Conservation (phyloP, 2,797 vertebrate genomes). For the Kryptolebias ocellatus region DNA sequence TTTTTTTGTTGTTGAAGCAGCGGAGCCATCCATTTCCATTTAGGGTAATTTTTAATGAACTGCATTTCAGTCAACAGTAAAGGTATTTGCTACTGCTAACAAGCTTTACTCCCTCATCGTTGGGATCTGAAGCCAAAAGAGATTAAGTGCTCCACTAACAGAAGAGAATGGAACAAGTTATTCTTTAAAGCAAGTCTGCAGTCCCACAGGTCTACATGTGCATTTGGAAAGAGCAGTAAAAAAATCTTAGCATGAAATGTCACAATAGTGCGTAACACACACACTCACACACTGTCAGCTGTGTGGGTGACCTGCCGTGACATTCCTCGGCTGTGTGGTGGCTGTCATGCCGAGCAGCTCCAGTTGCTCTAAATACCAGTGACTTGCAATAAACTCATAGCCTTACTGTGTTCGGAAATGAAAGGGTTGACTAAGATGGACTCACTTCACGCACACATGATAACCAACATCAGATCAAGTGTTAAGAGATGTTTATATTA, state of each 20-base stretch:
- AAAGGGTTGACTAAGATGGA: slow-evolving; percentile 20
- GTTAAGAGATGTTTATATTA: slow-evolving; percentile 24
- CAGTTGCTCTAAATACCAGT: slow-evolving; percentile 72
- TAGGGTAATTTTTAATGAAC: slow-evolving; percentile 62
- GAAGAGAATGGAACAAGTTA: slow-evolving; percentile 59
- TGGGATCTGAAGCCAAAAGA: slow-evolving; percentile 43
- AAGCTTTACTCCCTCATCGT: slow-evolving; percentile 47
- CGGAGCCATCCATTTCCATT: slow-evolving; percentile 50
- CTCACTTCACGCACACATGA: slow-evolving; percentile 18
- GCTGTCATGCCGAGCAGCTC: slow-evolving; percentile 63
- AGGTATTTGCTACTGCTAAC: slow-evolving; percentile 55
- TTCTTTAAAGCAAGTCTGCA: slow-evolving; percentile 34
- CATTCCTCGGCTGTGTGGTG: slow-evolving; percentile 69
- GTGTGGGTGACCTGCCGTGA: slow-evolving; percentile 75
- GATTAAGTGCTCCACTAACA: slow-evolving; percentile 58
- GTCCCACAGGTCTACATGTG: slow-evolving; percentile 15
- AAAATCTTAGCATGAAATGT: slow-evolving; percentile 29
- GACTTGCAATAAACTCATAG: slow-evolving; percentile 62
- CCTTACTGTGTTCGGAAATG: slow-evolving; percentile 60
- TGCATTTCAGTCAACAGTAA: slow-evolving; percentile 35
- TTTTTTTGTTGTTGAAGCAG: slow-evolving; percentile 37
- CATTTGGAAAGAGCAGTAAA: slow-evolving; percentile 26
- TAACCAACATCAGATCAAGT: slow-evolving; percentile 10
- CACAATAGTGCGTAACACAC: slow-evolving; percentile 42
- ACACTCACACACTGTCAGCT: slow-evolving; percentile 70